Base-by-base conservation (phyloP, 2,797 vertebrate genomes). In the Ctenochaetus hawaiiensis region DNA sequence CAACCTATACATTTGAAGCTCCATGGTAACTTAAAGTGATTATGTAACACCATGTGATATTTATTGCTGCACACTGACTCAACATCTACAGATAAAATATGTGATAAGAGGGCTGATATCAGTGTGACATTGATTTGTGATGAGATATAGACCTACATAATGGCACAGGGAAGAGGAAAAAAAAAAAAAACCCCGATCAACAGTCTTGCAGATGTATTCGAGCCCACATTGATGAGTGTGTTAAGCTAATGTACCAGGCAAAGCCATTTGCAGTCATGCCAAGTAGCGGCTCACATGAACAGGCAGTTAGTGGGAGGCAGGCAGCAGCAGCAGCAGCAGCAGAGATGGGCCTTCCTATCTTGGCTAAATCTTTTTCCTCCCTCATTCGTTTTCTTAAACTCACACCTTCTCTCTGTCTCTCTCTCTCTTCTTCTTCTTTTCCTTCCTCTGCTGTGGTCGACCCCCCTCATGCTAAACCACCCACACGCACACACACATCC, bases 201-300 rank as follows among this genome's bases (percentile, higher is more conserved):
- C 17, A 20, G 57, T 80, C 58, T 41, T 88, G 86, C 84, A 80
- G 83, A 86, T 89, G 81, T 76, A 83, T 76, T 52, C 65, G 84
- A 83, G 85, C 81, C 77, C 83, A 85, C 84, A 72, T 77, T 77
- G 86, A 77, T 37, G 45, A 81, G 75, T 73, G 75, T 56, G 84
- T 80, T 87, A 75, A 71, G 86, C 86, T 88, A 82, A 90, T 83
- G 64, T 82, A 89, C 68, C 81, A 84, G 79, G 80, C 78, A 49
- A 49, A 88, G 82, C 78, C 90, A 88, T 89, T 89, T 91, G 89
- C 91, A 92, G 91, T 87, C 91, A 86, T 86, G 91, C 92, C 91
- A 91, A 91, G 86, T 87, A 73, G 14, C 72, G 74, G 86, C 85
- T 90, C 88, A 82, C 85, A 84, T 78, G 90, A 90, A 89, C 89